A percentile compares a stretch with the other conserved stretches of the same genome.
Evolutionary conservation across 2,113 vertebrate genomes (phyloP).

Genomic region (Pangasianodon gigas): DNA sequence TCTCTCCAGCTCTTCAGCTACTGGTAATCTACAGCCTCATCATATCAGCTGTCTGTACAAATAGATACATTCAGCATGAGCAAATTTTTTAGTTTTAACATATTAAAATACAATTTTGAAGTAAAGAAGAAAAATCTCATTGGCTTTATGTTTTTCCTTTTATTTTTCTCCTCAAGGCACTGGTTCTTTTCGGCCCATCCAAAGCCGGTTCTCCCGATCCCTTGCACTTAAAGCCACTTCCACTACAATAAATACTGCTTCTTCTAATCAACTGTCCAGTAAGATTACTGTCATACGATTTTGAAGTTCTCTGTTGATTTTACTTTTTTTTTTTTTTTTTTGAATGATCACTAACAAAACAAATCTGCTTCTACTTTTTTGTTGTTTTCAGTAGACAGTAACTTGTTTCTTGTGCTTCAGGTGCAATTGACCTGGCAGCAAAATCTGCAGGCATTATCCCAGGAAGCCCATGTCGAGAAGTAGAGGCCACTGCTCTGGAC

Average conservation of each 20-base stretch:
- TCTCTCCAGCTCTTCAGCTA: conserved; percentile 89
- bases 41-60: background rate
- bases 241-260: conserved; percentile 61
- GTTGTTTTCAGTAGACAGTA: background rate
- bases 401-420: conserved; percentile 64
- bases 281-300: conserved; percentile 45
- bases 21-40: conserved; percentile 74
- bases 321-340: background rate
- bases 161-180: conserved; percentile 70
- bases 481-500: conserved; percentile 64
- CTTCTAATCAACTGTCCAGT: conserved; percentile 83
- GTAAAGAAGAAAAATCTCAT: background rate
- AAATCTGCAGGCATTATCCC: conserved; percentile 96
- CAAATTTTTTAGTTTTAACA: background rate
- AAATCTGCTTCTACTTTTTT: background rate
- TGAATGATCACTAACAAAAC: background rate
- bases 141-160: background rate
- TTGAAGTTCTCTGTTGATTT: background rate
- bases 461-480: conserved; percentile 78
- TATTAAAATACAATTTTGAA: background rate
- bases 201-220: conserved; percentile 85
- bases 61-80: background rate
- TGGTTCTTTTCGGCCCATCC: conserved; percentile 94
- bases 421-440: conserved; percentile 92
- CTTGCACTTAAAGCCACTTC: conserved; percentile 81